These are phyloP conservation scores for Drosophila paramelanica DNA, from an alignment of 2,888 invertebrate species.

Conservation along the genomic window DNA sequence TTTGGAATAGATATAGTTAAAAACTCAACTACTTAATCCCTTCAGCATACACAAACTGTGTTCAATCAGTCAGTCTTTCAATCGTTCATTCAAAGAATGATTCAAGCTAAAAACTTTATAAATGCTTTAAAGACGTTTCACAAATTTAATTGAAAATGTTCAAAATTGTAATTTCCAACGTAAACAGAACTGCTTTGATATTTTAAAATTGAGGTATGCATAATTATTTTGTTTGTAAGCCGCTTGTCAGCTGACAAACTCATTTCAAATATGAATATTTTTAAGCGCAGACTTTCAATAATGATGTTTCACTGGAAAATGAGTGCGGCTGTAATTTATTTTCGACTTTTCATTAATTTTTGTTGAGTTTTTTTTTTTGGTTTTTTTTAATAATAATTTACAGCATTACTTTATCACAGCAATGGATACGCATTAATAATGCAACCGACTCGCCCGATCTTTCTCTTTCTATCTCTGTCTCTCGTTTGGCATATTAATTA, in stretches of 20 bases:
- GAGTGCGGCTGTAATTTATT: conserved; percentile 4
- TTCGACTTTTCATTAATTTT: conserved; percentile 1
- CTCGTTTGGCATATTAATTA: conserved; percentile 19
- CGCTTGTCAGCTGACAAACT: conserved; percentile 2
- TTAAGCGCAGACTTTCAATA: conserved; percentile 11
- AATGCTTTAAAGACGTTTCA: neutral
- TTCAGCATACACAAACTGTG: neutral
- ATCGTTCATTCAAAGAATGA: too few species aligned
- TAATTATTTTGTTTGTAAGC: conserved; percentile 3
- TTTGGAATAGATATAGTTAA: too few species aligned
- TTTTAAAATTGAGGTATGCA: neutral
- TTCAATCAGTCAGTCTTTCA: too few species aligned
- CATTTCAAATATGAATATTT: neutral
- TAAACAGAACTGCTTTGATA: neutral
- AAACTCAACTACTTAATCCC: neutral
- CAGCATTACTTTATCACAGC: conserved; percentile 30
- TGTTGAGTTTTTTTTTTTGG: neutral
- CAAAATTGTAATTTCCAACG: neutral
- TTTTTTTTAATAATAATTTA: conserved; percentile 3
- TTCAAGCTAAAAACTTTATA: too few species aligned
- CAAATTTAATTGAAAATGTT: neutral
- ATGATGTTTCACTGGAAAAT: conserved; percentile 5
- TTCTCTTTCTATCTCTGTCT: neutral
- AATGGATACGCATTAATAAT: conserved; percentile 38
- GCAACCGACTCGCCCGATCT: conserved; percentile 6